Evolutionary conservation across 2,888 invertebrate genomes (phyloP).

Genomic region (Andrena bicolor): DNA sequence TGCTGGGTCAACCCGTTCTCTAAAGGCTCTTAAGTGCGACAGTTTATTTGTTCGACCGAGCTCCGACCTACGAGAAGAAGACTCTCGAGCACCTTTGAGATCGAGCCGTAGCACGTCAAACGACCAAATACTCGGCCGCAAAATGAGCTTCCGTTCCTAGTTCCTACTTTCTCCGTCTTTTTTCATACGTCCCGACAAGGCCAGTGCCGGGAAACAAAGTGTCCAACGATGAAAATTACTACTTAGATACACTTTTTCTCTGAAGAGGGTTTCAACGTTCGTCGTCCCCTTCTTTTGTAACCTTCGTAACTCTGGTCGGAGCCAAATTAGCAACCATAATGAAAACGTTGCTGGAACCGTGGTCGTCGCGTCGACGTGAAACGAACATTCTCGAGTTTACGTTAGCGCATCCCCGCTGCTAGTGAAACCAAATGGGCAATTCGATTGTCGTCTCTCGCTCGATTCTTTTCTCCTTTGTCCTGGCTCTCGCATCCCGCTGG

Average conservation of each 20-base stretch:
- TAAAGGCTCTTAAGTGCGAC: slow-evolving; percentile 67
- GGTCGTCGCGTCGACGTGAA: background rate
- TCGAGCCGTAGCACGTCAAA: slow-evolving; percentile 21
- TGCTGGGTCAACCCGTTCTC: slow-evolving; percentile 65
- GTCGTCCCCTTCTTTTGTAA: too few species aligned
- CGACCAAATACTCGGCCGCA: slow-evolving; percentile 21
- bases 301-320: too few species aligned
- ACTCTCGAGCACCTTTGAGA: slow-evolving; percentile 43
- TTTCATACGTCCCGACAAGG: background rate
- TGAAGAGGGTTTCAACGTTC: too few species aligned
- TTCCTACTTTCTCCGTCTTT: background rate
- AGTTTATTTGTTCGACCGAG: slow-evolving; percentile 70
- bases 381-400: background rate
- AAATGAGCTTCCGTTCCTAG: slow-evolving; percentile 38
- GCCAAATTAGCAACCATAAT: too few species aligned
- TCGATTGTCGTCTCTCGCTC: background rate
- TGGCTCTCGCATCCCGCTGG: background rate
- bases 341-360: too few species aligned
- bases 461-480: background rate
- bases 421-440: slow-evolving; percentile 1
- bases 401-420: too few species aligned
- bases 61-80: slow-evolving; percentile 35
- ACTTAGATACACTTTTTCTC: background rate
- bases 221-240: background rate
- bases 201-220: too few species aligned